Base-by-base conservation (phyloP, 2,888 invertebrate species). In the Eugnorisma glareosa region DNA sequence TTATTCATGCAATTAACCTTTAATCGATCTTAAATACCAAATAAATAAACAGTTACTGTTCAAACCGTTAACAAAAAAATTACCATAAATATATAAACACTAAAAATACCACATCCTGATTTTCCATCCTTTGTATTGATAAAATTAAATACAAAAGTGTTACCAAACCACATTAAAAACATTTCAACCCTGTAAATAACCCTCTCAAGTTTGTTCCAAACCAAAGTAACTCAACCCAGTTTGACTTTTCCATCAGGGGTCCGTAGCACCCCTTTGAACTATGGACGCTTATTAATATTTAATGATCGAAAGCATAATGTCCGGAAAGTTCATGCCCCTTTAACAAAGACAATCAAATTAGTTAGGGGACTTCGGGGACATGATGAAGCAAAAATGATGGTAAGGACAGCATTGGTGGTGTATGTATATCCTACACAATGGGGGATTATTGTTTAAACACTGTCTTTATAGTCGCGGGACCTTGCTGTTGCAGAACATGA, bases 231-330 rank as follows among this genome's bases (percentile, higher is more conserved):
- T 67, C 43, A 69, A 76, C 69, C 31, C 37, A 77, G 77, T 70
- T 70, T 80, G 45, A 70, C 67, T 77, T 82, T 82, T 61, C 83
- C 67, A 54, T 66, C 75, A 81, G 35, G 40, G 64, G 28, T 69
- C 35, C 28, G 28, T 2, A 43, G n/a, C 2, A 67, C n/a, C 61
- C 80, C 43, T 82, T 80, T 77, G 77, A 80, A 80, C 69, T 70
- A 45, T 61, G 70, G 69, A 68, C 51, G 66, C 45, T 77, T 82
- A 75, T 68, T 75, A 61, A 77, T 80, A 77, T 82, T 82, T 67
- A 67, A 82, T 80, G 69, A 45, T 40, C 7, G 66, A 37, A 51
- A 77, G 45, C 67, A 83, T 70, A 54, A 73, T 48, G 10, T 67
- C 59, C 77, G 31, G 54, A 67, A 82, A 83, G 61, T 83, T 70